phyloP scores from a whole-genome alignment of 2,797 vertebrate genomes.

The Eremophila alpestris region DNA sequence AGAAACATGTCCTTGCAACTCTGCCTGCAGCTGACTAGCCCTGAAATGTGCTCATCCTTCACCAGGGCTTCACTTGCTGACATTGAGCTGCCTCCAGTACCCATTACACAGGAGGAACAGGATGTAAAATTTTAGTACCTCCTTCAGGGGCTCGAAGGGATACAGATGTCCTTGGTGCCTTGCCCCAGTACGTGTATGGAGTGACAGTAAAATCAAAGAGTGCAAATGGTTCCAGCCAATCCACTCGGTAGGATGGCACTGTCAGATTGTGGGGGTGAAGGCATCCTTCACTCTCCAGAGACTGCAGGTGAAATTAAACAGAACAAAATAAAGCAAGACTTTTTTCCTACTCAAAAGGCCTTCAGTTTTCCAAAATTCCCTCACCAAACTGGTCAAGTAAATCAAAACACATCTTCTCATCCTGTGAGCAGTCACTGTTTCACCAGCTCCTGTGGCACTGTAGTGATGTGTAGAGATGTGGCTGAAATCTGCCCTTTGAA shows the following conservation, averaged over 20 bases:
- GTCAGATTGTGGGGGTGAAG: constrained; percentile 33
- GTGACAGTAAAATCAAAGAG: constrained; percentile 77
- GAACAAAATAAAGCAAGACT: constrained; percentile 27
- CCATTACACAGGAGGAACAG: background rate
- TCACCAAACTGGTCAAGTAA: background rate
- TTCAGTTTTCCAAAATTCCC: background rate
- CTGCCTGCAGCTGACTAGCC: background rate
- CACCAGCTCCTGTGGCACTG: background rate
- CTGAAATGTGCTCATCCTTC: background rate
- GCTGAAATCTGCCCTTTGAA: background rate
- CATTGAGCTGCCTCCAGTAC: background rate
- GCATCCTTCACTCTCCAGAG: constrained; percentile 46
- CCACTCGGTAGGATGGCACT: constrained; percentile 62
- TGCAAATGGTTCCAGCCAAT: constrained; percentile 69
- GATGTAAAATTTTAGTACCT: constrained; percentile 67
- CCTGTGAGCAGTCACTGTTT: background rate
- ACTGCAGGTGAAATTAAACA: constrained; percentile 28
- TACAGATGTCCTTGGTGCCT: constrained; percentile 64
- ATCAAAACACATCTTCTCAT: background rate
- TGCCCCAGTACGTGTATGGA: constrained; percentile 80
- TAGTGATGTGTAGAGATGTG: rapidly evolving
- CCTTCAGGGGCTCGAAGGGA: constrained; percentile 69
- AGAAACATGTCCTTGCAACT: background rate
- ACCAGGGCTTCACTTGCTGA: background rate
- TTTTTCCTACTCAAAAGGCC: background rate